Base-by-base conservation (phyloP, 2,113 vertebrate genomes). In the Nibea coibor region DNA sequence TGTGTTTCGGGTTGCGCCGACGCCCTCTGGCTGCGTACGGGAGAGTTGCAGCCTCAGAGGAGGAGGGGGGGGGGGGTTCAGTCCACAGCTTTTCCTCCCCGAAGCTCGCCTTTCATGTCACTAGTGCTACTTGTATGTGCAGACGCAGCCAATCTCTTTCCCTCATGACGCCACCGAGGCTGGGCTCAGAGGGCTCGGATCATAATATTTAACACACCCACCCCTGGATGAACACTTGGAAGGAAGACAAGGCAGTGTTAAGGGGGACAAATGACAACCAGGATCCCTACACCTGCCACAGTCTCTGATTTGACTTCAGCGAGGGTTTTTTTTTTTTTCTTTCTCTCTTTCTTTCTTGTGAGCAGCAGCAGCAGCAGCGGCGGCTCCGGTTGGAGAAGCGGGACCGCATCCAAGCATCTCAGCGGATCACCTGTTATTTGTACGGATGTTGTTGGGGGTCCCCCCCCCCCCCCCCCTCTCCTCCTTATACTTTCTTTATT, bases 131-230 rank as follows among this genome's bases (percentile, higher is more conserved):
- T 88, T 82, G 91, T 87, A 89, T 86, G 87, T 82, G 83, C 80
- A 93, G 92, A 93, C 94, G 92, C 96, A 97, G 96, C 97, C 97
- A 97, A 97, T 97, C 97, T 97, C 95, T 91, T 45, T 93, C 89
- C 89, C 90, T 95, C 94, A 89, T 98, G 97, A 99, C 97, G 97
- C 93, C 93, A 93, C 92, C 80, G 95, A 97, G 96, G 97, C 95
- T 94, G 96, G 97, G 93, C 96, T 95, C 94, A 89, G 79, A 88
- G 85, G 90, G 87, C 95, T 94, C 85, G 88, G 91, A 95, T 95
- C 94, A 90, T 93, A 94, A 96, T 97, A 97, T 97, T 96, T 96
- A 97, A 96, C 95, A 95, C 95, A 96, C 95, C 95, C 96, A 89
- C 89, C 88, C 88, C 84, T 73, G 80, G 88, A 91, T 76, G 87